Evolutionary conservation across 2,888 invertebrate genomes (phyloP), one percentile per base, ranked within the genome.

Genomic region (Heteromyza rotundicornis): DNA sequence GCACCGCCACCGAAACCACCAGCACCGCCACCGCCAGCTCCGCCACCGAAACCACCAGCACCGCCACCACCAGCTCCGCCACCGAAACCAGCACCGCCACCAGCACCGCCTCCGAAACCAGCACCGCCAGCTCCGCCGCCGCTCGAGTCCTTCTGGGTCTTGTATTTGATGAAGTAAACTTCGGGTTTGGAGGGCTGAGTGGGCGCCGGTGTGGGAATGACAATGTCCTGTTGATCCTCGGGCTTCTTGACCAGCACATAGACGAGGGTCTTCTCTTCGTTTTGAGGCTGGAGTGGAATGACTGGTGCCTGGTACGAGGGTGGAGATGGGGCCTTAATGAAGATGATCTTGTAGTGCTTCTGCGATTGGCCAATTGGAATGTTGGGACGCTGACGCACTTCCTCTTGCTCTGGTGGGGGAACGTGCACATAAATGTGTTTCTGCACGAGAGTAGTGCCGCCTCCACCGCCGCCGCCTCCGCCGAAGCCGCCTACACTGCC

Each of bases 331-430:
- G 94, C 94, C 86, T 94, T 94, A 84, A 94, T 94, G 88, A 94
- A 94, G 85, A 94, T 93, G 82, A 94, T 94, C 82, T 94, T 94
- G 88, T 94, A 93, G 84, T 94, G 93, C 77, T 94, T 94, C 84
- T 93, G 93, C 52, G 93, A 87, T 68, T 91, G 89, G 54, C 90
- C 89, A 1, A 89, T 85, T 17, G 87, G 86, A 71, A 92, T 88
- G 14, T 88, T 88, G 27, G 81, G 77, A n/a, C 81, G 76, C 62
- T 70, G 79, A 73, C 90, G 88, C 76, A 88, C 86, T 76, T 90
- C 89, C 73, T 90, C 89, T n/a, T 90, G 92, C 83, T 94, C 93
- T 86, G 90, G 92, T 78, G 94, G 94, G 56, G 94, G 94, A 14
- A 94, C 93, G 81, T 94, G 94, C 3, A 94, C 94, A 86, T 94